phyloP scores from a whole-genome alignment of 2,113 vertebrate species.

The Colistium nudipinnis region DNA sequence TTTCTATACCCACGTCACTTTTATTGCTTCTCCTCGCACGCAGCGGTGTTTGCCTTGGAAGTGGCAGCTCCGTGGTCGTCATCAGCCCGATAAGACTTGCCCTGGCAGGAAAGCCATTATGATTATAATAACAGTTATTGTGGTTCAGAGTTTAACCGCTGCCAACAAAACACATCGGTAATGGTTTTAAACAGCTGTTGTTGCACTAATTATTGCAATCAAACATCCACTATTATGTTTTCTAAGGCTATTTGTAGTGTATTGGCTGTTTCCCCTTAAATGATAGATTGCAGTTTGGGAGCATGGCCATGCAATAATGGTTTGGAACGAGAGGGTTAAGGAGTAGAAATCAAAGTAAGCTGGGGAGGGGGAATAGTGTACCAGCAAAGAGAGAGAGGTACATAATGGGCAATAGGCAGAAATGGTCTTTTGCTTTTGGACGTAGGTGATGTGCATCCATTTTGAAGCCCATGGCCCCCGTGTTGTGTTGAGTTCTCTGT shows the following conservation, averaged over 20 bases:
- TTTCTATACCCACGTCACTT: constrained; percentile 41
- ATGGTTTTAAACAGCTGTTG: constrained; percentile 67
- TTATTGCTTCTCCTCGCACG: constrained; percentile 33
- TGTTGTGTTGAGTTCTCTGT: constrained; percentile 49
- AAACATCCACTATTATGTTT: constrained; percentile 64
- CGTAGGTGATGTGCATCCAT: constrained; percentile 49
- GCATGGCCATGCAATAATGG: constrained; percentile 44
- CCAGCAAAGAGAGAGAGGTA: constrained; percentile 9
- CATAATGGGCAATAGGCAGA: constrained; percentile 33
- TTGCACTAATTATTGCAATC: constrained; percentile 68
- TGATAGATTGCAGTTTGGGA: constrained; percentile 53
- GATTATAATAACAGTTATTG: constrained; percentile 71
- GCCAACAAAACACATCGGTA: constrained; percentile 55
- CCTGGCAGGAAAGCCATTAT: constrained; percentile 67
- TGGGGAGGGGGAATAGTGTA: constrained; percentile 10
- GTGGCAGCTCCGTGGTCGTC: constrained; percentile 46
- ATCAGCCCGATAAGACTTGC: constrained; percentile 63
- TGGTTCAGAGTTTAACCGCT: constrained; percentile 63
- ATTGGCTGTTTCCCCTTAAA: constrained; percentile 57
- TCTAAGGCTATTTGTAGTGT: constrained; percentile 57
- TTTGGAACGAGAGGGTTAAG: constrained; percentile 35
- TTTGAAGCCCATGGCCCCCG: constrained; percentile 56
- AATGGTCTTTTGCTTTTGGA: constrained; percentile 50
- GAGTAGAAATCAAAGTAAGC: constrained; percentile 38
- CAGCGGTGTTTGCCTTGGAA: constrained; percentile 67